Conservation (phyloP, 2,113 vertebrate species). For the Corydoras sp. region DNA sequence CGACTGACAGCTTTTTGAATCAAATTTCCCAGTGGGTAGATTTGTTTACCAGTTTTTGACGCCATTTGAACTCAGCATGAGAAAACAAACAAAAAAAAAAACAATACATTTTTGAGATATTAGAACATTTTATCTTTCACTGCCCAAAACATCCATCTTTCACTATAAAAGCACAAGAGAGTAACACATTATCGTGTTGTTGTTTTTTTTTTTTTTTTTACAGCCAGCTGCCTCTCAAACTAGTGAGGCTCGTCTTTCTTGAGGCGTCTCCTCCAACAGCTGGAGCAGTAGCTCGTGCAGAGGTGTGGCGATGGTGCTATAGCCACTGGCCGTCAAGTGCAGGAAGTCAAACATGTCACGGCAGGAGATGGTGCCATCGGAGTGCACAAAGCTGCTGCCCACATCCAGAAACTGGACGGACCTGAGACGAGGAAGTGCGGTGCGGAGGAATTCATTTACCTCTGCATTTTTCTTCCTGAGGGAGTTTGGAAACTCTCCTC, state of each 20-base stretch:
- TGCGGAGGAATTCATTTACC: slow-evolving; percentile 80
- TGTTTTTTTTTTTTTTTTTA: too few relatives aligned
- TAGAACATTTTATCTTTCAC: too few relatives aligned
- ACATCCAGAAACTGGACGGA: slow-evolving; percentile 84
- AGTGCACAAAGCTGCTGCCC: slow-evolving; percentile 83
- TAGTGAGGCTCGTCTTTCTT: slow-evolving; percentile 85
- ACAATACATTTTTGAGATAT: too few relatives aligned
- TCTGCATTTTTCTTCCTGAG: slow-evolving; percentile 87
- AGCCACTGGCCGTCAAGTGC: slow-evolving; percentile 86
- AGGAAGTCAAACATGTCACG: slow-evolving; percentile 98
- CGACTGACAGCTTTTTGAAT: too few relatives aligned
- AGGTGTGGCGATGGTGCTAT: slow-evolving; percentile 80
- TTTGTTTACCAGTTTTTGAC: too few relatives aligned
- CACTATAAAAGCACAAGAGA: too few relatives aligned
- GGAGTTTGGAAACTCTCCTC: slow-evolving; percentile 88
- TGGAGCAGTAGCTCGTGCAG: slow-evolving; percentile 96
- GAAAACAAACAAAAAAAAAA: too few relatives aligned
- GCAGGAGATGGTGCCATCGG: slow-evolving; percentile 83
- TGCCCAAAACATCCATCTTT: too few relatives aligned
- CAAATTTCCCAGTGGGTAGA: too few relatives aligned
- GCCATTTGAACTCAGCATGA: too few relatives aligned
- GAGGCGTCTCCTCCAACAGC: slow-evolving; percentile 91
- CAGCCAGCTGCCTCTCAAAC: slow-evolving; percentile 69
- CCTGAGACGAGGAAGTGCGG: slow-evolving; percentile 75
- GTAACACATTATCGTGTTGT: too few relatives aligned